Percentiles rank a stretch among this genome's conserved stretches.
phyloP scores from a whole-genome alignment of 53 echinoderm and acorn worm genomes.

The Holothuria scabra region DNA sequence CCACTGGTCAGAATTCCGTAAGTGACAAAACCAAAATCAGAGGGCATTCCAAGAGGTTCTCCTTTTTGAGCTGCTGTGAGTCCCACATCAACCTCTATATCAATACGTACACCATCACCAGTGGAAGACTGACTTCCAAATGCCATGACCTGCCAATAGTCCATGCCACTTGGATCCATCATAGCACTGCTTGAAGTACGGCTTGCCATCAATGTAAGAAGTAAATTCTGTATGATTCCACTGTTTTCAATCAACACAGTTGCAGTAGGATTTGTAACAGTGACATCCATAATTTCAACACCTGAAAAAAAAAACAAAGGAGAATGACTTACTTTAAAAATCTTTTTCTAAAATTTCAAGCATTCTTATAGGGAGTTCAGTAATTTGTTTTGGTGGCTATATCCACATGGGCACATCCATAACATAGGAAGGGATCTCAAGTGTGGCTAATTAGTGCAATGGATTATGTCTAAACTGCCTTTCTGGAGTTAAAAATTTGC shows the following conservation, averaged over 20 bases:
- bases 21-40: not conserved
- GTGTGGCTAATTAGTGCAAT: too few species aligned
- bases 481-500: too few species aligned
- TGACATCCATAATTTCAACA: too few species aligned
- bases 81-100: not conserved
- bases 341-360: too few species aligned
- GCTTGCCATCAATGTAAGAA: not conserved
- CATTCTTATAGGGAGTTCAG: too few species aligned
- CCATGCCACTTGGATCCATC: slow-evolving; percentile 38
- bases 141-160: slow-evolving; percentile 77
- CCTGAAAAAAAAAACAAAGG: too few species aligned
- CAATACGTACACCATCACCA: slow-evolving; percentile 49
- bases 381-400: too few species aligned
- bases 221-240: not conserved
- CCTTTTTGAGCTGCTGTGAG: not conserved
- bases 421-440: too few species aligned
- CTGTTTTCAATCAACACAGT: not conserved
- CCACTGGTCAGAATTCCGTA: not conserved
- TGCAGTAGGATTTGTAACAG: too few species aligned
- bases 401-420: too few species aligned
- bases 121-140: slow-evolving; percentile 61
- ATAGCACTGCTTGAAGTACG: not conserved
- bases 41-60: not conserved
- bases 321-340: too few species aligned
- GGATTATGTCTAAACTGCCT: too few species aligned